Base-by-base conservation (phyloP, 2,797 vertebrate genomes). In the Emydoidea blandingii region DNA sequence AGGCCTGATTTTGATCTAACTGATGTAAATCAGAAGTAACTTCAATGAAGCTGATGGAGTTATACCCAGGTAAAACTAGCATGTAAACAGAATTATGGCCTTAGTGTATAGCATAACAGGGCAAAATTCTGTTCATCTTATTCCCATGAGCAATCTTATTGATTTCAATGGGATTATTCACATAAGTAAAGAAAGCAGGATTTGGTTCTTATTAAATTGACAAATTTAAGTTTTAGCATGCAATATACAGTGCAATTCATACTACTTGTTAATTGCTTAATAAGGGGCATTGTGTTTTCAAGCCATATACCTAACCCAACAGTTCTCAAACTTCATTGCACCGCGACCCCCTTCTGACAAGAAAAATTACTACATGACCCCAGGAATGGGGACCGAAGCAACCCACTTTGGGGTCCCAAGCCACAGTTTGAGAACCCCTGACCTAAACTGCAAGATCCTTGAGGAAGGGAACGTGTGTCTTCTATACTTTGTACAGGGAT, bases 1-100 rank as follows among this genome's bases (percentile, higher is more conserved):
- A 79, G 41, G 47, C 56, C 90, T 1, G n/a, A 81, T 49, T 85
- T 50, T 54, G n/a, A n/a, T 1, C 1, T 34, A 2, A 19, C 23
- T 62, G 81, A 72, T 83, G 72, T 57, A n/a, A 86, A 91, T 47
- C n/a, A 37, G 52, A 54, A 7, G 23, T 1, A 44, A 90, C 34
- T 86, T 80, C 86, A 79, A 8, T 49, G 8, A 85, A 87, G 34
- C 68, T 79, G 76, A 31, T 6, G 31, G 14, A 85, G n/a, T 25
- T 89, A 83, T 47, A 56, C 83, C 86, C 87, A 81, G 83, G 6
- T 76, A 85, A 84, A 81, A 44, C 12, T 4, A 78, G 41, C 41
- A 83, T 87, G 56, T 41, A 86, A 93, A 83, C 23, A 72, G 44
- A 87, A 90, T 23, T n/a, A 54, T 72, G 41, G 86, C 54, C 16